Evolutionary conservation across 2,797 vertebrate genomes (phyloP).

Genomic region (Mus caroli): DNA sequence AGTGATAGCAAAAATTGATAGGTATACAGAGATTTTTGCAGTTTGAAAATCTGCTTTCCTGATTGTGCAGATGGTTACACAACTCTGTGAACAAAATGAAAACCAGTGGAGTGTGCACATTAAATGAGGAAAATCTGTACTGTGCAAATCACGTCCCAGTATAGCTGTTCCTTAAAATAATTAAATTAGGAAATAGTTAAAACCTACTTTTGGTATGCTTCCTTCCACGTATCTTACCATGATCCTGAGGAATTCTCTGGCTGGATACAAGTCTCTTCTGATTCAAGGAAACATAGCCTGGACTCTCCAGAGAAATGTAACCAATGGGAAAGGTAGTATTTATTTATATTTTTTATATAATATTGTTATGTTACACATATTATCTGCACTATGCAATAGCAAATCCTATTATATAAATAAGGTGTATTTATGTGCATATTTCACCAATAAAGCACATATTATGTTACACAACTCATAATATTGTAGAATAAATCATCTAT

Average conservation of each 20-base stretch:
- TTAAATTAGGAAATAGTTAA: constrained; percentile 19
- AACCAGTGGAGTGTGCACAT: background rate
- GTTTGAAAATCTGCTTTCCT: constrained; percentile 51
- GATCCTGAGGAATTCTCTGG: background rate
- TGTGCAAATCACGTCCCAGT: background rate
- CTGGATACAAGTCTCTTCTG: background rate
- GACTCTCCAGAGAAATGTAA: background rate
- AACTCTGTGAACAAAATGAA: background rate
- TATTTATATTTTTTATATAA: background rate
- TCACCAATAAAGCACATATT: background rate
- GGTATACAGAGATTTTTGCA: background rate
- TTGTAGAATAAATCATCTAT: background rate
- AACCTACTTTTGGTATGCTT: background rate
- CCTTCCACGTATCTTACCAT: background rate
- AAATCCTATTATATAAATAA: background rate
- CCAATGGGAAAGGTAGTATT: background rate
- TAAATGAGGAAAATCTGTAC: background rate
- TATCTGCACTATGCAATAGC: background rate
- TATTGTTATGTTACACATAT: background rate
- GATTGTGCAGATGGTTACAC: background rate
- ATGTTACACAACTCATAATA: background rate
- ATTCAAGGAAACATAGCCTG: background rate
- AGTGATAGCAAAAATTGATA: constrained; percentile 1
- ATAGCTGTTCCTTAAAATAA: background rate
- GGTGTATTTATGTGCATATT: background rate